Base-by-base conservation (phyloP, 2,113 vertebrate genomes). In the Telmatochromis sp. region DNA sequence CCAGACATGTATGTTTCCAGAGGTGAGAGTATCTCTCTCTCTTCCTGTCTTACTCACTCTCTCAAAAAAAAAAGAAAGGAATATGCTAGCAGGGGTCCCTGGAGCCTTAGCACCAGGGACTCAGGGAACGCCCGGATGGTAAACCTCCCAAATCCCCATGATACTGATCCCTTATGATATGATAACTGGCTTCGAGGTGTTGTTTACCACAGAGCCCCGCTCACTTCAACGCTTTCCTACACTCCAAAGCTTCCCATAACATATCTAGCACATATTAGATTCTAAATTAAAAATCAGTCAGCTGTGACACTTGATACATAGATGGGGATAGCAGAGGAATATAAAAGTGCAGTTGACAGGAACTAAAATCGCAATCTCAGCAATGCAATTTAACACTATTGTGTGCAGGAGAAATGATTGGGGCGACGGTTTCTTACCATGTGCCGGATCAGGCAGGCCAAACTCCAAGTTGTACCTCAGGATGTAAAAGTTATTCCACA, bases 401-500 rank as follows among this genome's bases (percentile, higher is more conserved):
- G 89, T 89, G 71, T 89, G 73, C 47, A 80, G 55, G 86, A 81
- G 33, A 86, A 86, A 23, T 6, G 33, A 68, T 58, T 57, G 11
- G 13, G 40, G 60, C 23, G 81, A 9, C 65, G 42, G 84, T 75
- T 14, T 89, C 96, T 97, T 98, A 99, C 98, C 98, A 96, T 99
- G 98, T 90, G 97, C 98, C 92, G 98, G 97, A 95, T 99, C 98
- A 26, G 98, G 98, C 33, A 98, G 98, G 89, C 98, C 98, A 75
- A 99, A 99, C 91, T 98, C 98, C 95, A 99, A 96, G 89, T 98
- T 98, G 82, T 99, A 99, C 85, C 98, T 96, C 94, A 99, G 97
- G 93, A 99, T 98, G 96, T 99, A 99, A 96, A 99, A 99, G 96
- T 99, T 99, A 97, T 99, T 99, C 99, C 99, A 99, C 81, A 99